Base-by-base conservation (phyloP, 2,888 invertebrate species). In the Craniophora ligustri region DNA sequence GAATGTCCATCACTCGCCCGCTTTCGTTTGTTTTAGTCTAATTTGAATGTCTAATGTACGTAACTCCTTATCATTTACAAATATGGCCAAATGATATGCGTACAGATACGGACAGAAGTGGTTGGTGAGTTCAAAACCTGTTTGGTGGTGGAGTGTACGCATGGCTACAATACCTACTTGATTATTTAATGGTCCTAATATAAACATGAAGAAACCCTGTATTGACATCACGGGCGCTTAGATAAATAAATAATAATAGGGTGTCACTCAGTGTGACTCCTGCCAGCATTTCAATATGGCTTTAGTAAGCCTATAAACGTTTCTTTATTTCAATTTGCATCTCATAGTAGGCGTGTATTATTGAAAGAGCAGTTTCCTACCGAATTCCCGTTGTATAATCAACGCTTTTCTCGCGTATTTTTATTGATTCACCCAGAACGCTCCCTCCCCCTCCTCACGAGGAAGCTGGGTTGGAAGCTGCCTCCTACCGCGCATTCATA, bases 401-500 rank as follows among this genome's bases (percentile, higher is more conserved):
- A 93, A 92, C 91, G 91, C 88, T 91, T 91, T 91, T 89, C 90
- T 90, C 88, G 90, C 91, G 91, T 91, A 91, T 91, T 92, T 92
- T 92, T 93, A 92, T 93, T 92, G 92, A 93, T 92, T 92, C 91
- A 81, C 85, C 84, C 84, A 69, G 74, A 78, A 70, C 69, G 26
- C 62, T 18, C 47, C 85, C 81, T 80, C 86, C 82, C 85, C 79
- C 79, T 62, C 80, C 84, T 82, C 72, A 55, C 59, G 76, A 86
- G 87, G 87, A 89, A 90, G 88, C 88, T 85, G 91, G 87, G 86
- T 76, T 87, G 90, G 90, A 85, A 88, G 89, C 91, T 87, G 84
- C 91, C 92, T 91, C 92, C 92, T 92, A 91, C 92, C 87, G 89
- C 90, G 92, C 92, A 92, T 93, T 92, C 92, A 92, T 92, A 92